Evolutionary conservation across 1,140 invertebrate genomes (phyloP).

Genomic region (Bilobella aurantiaca): DNA sequence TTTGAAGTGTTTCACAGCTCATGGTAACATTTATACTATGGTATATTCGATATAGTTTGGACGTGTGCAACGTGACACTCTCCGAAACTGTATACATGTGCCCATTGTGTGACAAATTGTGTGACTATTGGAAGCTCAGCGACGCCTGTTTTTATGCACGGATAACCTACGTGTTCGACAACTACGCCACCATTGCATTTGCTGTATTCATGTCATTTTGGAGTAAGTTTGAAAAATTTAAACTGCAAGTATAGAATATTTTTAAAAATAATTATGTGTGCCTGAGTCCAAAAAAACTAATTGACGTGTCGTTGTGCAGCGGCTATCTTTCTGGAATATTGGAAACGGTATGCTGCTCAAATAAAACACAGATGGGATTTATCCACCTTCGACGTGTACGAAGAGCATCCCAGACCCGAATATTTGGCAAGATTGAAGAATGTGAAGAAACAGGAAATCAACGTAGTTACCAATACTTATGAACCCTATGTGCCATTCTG

Average conservation of each 20-base stretch:
- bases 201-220: conserved; percentile 95
- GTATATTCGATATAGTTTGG: conserved; percentile 52
- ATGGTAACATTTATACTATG: no score
- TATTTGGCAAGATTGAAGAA: conserved; percentile 61
- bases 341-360: conserved; percentile 85
- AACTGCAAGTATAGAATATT: conserved; percentile 10
- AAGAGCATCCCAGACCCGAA: conserved; percentile 77
- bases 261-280: not conserved
- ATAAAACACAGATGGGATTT: conserved; percentile 86
- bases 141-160: conserved; percentile 73
- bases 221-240: conserved; percentile 55
- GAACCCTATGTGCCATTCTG: conserved; percentile 81
- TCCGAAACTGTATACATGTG: conserved; percentile 60
- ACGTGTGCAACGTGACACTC: conserved; percentile 68
- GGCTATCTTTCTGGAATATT: conserved; percentile 79
- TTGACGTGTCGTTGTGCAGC: no score
- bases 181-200: conserved; percentile 84
- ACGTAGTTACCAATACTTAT: conserved; percentile 62
- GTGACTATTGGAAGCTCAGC: conserved; percentile 74
- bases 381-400: conserved; percentile 70
- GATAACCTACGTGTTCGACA: conserved; percentile 89
- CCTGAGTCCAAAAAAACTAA: no score
- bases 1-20: no score
- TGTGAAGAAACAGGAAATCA: conserved; percentile 49
- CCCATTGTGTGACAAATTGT: conserved; percentile 70